A percentile compares a stretch with the other conserved stretches of the same genome.
phyloP scores from a whole-genome alignment of 1,140 invertebrate genomes.

The Sesamia nonagrioides region DNA sequence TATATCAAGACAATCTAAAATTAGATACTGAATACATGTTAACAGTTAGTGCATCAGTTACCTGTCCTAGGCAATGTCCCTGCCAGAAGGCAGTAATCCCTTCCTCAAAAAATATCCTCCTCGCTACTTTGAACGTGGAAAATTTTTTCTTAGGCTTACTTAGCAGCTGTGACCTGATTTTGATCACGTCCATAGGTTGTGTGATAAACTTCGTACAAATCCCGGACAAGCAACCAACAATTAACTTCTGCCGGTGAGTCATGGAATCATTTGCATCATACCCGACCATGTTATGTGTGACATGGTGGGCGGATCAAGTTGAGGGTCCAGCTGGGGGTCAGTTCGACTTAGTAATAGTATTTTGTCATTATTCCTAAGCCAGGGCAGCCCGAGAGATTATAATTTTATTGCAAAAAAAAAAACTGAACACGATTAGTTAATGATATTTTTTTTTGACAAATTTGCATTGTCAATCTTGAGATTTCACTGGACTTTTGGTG shows the following conservation, averaged over 20 bases:
- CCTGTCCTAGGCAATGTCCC: conserved; percentile 78
- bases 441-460: too few species aligned
- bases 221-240: conserved; percentile 73
- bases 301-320: neutral
- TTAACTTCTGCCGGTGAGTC: conserved; percentile 70
- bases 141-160: conserved; percentile 47
- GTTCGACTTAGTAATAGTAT: neutral
- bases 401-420: too few species aligned
- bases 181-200: conserved; percentile 78
- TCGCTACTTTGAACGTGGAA: conserved; percentile 58
- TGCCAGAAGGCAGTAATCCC: conserved; percentile 77
- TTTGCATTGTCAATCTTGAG: too few species aligned
- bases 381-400: too few species aligned
- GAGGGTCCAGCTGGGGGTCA: too few species aligned
- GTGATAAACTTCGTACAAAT: conserved; percentile 72
- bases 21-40: too few species aligned
- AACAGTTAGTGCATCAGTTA: conserved; percentile 35
- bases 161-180: conserved; percentile 71
- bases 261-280: conserved; percentile 69
- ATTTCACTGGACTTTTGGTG: too few species aligned
- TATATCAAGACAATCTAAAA: neutral
- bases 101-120: conserved; percentile 72
- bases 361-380: neutral
- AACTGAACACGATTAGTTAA: too few species aligned
- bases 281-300: conserved; percentile 69